phyloP scores from a whole-genome alignment of 2,888 invertebrate species.

The Dendrolimus houi region DNA sequence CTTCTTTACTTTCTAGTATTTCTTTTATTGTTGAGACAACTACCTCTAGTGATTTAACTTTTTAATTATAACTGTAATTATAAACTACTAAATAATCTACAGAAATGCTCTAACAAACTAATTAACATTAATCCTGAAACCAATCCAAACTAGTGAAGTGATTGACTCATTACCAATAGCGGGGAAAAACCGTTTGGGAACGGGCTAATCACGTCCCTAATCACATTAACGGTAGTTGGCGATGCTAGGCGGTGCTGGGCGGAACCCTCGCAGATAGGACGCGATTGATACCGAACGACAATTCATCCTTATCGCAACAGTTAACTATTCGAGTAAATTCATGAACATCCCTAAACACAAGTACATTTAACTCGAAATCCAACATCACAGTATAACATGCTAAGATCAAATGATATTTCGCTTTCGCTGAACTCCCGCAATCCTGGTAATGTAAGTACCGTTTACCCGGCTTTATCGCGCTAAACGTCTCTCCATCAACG shows the following conservation, averaged over 20 bases:
- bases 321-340: neutral
- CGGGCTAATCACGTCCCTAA: slow-evolving; percentile 13
- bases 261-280: slow-evolving; percentile 14
- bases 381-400: neutral
- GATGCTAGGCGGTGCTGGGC: slow-evolving; percentile 11
- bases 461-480: neutral
- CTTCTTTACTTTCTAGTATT: no score
- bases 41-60: no score
- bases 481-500: neutral
- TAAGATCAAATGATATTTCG: neutral
- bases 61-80: no score
- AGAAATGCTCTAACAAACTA: no score
- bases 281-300: slow-evolving; percentile 11
- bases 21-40: no score
- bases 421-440: neutral
- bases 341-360: neutral
- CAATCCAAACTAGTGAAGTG: slow-evolving; percentile 19
- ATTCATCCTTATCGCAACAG: slow-evolving; percentile 5
- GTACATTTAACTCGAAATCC: neutral
- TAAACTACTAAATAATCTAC: no score
- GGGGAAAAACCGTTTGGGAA: slow-evolving; percentile 9
- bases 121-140: neutral
- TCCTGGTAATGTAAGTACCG: neutral
- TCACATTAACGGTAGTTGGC: slow-evolving; percentile 11
- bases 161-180: slow-evolving; percentile 19